Percentiles rank a stretch among this genome's conserved stretches.
Conservation (phyloP, 2,888 invertebrate species). For the Lissocephala sabroskyi region DNA sequence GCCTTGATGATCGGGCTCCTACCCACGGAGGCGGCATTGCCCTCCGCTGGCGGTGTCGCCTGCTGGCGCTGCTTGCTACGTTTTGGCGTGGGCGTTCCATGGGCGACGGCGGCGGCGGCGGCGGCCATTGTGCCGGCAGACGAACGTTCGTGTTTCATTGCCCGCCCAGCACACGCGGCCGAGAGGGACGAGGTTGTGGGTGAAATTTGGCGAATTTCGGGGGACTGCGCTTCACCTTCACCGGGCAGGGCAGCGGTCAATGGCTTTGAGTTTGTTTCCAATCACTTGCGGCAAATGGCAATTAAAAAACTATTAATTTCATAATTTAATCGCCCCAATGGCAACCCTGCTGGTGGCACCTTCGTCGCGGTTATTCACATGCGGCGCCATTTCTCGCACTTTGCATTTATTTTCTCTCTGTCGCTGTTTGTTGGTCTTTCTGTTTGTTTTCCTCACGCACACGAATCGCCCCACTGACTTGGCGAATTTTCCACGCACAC, state of each 20-base stretch:
- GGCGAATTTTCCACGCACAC: too few relatives aligned
- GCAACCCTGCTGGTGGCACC: conserved; percentile 20
- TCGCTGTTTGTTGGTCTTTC: too few relatives aligned
- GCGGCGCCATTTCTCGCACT: conserved; percentile 38
- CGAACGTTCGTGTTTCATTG: conserved; percentile 66
- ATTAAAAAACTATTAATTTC: conserved; percentile 54
- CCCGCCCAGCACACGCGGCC: conserved; percentile 10
- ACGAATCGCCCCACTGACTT: too few relatives aligned
- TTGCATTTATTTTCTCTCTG: conserved; percentile 6
- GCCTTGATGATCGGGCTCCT: conserved; percentile 71
- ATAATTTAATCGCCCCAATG: conserved; percentile 39
- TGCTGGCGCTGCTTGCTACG: conserved; percentile 26
- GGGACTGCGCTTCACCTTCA: conserved; percentile 1
- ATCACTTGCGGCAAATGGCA: conserved; percentile 34
- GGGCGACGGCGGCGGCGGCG: conserved; percentile 19
- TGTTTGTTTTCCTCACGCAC: too few relatives aligned
- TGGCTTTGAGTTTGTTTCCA: conserved; percentile 23
- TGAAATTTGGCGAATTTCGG: too few relatives aligned
- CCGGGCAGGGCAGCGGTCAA: background rate
- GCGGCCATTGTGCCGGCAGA: conserved; percentile 28
- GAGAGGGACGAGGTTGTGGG: too few relatives aligned
- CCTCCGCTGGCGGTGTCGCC: too few relatives aligned
- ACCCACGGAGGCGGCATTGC: conserved; percentile 29
- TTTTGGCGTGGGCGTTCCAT: conserved; percentile 20
- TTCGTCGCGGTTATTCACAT: conserved; percentile 56